Conservation (phyloP, 2,888 invertebrate genomes). For the Campoplex capitator region DNA sequence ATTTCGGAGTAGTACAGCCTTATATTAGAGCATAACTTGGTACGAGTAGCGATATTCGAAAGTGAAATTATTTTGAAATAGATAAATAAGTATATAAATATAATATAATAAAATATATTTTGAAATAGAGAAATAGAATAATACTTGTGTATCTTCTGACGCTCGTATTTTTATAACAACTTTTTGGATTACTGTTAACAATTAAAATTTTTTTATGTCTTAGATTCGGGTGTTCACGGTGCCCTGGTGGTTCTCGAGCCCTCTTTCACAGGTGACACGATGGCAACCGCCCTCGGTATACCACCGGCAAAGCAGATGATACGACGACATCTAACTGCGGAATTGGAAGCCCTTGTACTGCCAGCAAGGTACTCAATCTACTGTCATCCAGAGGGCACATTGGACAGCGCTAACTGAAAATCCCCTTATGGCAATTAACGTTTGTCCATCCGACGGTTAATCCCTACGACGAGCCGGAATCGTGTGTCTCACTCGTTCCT, state of each 20-base stretch:
- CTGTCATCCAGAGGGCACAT: constrained; percentile 83
- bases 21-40: too few species aligned
- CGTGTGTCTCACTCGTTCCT: constrained; percentile 17
- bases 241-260: constrained; percentile 97
- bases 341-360: constrained; percentile 95
- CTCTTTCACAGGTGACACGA: constrained; percentile 96
- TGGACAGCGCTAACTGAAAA: constrained; percentile 81
- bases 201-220: constrained; percentile 70
- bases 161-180: too few species aligned
- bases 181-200: too few species aligned
- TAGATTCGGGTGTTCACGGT: constrained; percentile 97
- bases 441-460: constrained; percentile 22
- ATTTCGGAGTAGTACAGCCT: too few species aligned
- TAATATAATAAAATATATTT: too few species aligned
- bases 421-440: constrained; percentile 29
- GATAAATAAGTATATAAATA: too few species aligned
- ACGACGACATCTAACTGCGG: constrained; percentile 94
- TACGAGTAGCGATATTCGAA: too few species aligned
- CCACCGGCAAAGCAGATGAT: constrained; percentile 97
- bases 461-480: constrained; percentile 37
- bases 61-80: too few species aligned
- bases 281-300: constrained; percentile 96
- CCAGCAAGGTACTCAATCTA: constrained; percentile 93
- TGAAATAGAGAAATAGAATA: too few species aligned
- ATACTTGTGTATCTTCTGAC: too few species aligned